Conservation (phyloP, 1,140 invertebrate species). For the Achroia grisella region DNA sequence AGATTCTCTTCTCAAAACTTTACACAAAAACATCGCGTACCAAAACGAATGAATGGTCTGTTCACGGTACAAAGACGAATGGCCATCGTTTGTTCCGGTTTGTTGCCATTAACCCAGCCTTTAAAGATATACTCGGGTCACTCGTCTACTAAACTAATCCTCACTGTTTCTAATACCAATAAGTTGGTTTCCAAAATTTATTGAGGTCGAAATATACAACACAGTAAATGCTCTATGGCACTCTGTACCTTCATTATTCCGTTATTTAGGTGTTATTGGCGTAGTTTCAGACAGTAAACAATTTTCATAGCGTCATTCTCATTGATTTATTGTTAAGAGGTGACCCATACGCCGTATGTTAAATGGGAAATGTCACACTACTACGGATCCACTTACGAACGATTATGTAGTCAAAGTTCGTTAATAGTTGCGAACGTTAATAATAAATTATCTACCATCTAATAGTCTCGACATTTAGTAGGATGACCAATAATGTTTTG, state of each 20-base stretch:
- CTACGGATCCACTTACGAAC: not conserved
- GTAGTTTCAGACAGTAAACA: too few species aligned
- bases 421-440: too few species aligned
- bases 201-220: slow-evolving; percentile 15
- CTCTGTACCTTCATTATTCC: not conserved
- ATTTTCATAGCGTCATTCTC: too few species aligned
- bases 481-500: too few species aligned
- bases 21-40: too few species aligned
- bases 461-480: too few species aligned
- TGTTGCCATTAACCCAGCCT: slow-evolving; percentile 30
- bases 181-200: slow-evolving; percentile 19
- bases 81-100: slow-evolving; percentile 26
- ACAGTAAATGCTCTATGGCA: not conserved
- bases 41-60: slow-evolving; percentile 7
- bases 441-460: too few species aligned
- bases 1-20: not conserved
- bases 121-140: slow-evolving; percentile 18
- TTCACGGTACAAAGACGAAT: slow-evolving; percentile 23
- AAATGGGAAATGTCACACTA: not conserved
- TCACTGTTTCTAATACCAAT: slow-evolving; percentile 24
- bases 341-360: not conserved
- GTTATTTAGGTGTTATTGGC: not conserved
- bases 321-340: too few species aligned
- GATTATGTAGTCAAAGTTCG: too few species aligned
- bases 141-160: slow-evolving; percentile 23